phyloP scores from a whole-genome alignment of 1,140 invertebrate genomes.

The Nylanderia fulva region DNA sequence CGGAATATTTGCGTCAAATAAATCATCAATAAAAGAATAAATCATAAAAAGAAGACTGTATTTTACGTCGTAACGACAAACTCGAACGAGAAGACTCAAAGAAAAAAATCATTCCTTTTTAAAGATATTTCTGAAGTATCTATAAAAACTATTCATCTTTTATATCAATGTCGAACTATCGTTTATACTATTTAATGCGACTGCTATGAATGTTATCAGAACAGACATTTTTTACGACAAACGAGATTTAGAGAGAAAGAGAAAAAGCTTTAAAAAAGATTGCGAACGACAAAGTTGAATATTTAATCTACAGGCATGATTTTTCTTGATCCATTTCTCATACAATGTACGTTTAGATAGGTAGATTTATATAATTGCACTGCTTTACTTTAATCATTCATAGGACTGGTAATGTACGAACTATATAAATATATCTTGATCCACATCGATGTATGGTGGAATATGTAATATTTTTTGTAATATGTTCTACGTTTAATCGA shows the following conservation, averaged over 20 bases:
- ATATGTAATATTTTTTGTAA: conserved; percentile 48
- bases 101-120: conserved; percentile 60
- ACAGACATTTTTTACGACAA: not conserved
- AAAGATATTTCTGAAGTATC: conserved; percentile 8
- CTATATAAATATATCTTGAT: conserved; percentile 16
- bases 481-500: conserved; percentile 31
- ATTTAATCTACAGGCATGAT: not conserved
- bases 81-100: not conserved
- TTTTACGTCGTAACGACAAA: not conserved
- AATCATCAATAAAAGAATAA: conserved; percentile 80
- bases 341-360: not conserved
- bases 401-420: not conserved
- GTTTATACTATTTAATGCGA: conserved; percentile 31
- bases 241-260: conserved; percentile 6
- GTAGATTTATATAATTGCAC: conserved; percentile 6
- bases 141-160: conserved; percentile 35
- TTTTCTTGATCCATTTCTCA: conserved; percentile 19
- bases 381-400: conserved; percentile 22
- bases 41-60: conserved; percentile 15
- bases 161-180: conserved; percentile 15
- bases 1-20: conserved; percentile 87
- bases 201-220: conserved; percentile 10
- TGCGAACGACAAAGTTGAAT: not conserved
- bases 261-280: not conserved
- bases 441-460: not conserved